These are phyloP conservation scores for Panzeria rudis DNA, from an alignment of 2,888 invertebrate genomes.

Conservation along the genomic window DNA sequence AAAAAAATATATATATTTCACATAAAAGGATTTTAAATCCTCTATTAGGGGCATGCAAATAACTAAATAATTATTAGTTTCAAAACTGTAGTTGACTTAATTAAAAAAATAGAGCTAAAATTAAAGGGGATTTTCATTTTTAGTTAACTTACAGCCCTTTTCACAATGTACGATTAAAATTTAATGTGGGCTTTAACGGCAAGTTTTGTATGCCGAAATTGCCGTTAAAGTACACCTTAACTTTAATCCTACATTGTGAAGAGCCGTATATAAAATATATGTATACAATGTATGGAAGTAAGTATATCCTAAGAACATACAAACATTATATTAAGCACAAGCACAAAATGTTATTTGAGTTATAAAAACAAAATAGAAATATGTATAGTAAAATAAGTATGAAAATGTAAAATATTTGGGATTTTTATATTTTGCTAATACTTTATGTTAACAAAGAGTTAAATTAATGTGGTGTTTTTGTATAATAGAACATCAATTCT, in stretches of 20 bases:
- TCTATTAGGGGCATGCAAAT: conserved; percentile 56
- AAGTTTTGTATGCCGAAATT: too few species aligned
- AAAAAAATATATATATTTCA: conserved; percentile 15
- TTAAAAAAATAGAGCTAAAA: conserved; percentile 5
- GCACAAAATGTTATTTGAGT: conserved; percentile 43
- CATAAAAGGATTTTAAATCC: conserved; percentile 59
- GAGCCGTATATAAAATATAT: background rate
- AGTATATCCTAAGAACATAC: background rate
- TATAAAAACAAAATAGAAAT: conserved; percentile 11
- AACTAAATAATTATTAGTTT: conserved; percentile 21
- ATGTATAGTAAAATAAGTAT: background rate
- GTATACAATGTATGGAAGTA: conserved; percentile 3
- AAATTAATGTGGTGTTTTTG: too few species aligned
- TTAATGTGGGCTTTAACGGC: too few species aligned
- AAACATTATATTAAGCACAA: conserved; percentile 57
- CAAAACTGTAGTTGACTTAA: background rate
- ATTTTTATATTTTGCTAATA: background rate
- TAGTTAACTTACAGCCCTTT: conserved; percentile 45
- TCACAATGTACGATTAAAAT: too few species aligned
- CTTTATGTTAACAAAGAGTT: too few species aligned
- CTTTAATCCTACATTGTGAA: too few species aligned
- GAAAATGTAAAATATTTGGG: background rate
- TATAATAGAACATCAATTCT: too few species aligned
- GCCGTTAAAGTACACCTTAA: too few species aligned
- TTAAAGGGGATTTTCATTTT: conserved; percentile 9